phyloP scores from a whole-genome alignment of 2,888 invertebrate genomes.

The Caenorhabditis sp. region DNA sequence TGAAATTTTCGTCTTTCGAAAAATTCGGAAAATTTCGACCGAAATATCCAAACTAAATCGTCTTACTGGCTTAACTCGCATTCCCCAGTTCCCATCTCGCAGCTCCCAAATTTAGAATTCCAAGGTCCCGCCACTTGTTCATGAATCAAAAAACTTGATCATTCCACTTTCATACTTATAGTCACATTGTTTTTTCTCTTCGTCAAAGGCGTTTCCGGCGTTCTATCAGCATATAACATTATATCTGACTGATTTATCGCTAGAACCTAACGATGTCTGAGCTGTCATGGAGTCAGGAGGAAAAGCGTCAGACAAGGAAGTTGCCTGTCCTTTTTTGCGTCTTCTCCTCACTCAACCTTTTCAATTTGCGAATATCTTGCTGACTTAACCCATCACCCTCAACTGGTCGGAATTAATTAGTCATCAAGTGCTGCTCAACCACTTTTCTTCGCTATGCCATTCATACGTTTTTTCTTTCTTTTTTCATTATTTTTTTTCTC shows the following conservation, averaged over 20 bases:
- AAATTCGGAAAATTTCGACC: no score
- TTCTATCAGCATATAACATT: slow-evolving; percentile 41
- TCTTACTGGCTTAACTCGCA: slow-evolving; percentile 12
- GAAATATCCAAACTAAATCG: background rate
- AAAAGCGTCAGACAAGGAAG: slow-evolving; percentile 24
- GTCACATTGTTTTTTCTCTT: background rate
- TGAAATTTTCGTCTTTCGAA: no score
- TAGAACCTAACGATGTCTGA: slow-evolving; percentile 2
- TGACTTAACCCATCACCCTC: slow-evolving; percentile 15
- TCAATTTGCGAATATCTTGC: slow-evolving; percentile 12
- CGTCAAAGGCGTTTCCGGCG: slow-evolving; percentile 31
- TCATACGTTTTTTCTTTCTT: no score
- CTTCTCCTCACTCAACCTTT: slow-evolving; percentile 11
- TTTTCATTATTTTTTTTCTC: background rate
- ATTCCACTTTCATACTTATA: background rate
- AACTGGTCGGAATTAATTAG: slow-evolving; percentile 49
- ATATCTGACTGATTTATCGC: slow-evolving; percentile 44
- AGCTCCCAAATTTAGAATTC: background rate
- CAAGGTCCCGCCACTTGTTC: background rate
- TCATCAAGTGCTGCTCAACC: slow-evolving; percentile 28
- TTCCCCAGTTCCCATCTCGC: no score
- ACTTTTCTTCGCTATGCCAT: background rate
- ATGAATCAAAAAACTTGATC: slow-evolving; percentile 20
- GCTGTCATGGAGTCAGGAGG: background rate
- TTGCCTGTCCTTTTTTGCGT: background rate